Evolutionary conservation across 1,140 invertebrate species (phyloP).

Genomic region (Drosophila azteca): DNA sequence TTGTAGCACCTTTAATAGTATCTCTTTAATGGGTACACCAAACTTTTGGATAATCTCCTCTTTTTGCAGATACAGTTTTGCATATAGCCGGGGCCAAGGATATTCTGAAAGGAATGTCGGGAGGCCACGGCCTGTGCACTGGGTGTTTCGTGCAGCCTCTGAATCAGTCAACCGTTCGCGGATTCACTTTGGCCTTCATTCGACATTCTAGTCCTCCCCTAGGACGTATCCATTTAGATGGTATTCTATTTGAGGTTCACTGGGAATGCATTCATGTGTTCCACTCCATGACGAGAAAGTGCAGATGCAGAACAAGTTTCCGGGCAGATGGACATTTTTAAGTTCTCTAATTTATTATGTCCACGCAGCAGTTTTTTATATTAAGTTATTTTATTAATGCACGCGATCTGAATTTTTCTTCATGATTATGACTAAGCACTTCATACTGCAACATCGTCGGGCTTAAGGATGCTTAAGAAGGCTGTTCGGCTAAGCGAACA

Average conservation of each 20-base stretch:
- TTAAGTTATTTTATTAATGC: no score
- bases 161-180: conserved; percentile 56
- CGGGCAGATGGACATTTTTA: not conserved
- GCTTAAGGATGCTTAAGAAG: no score
- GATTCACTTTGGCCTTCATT: conserved; percentile 44
- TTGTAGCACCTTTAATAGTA: no score
- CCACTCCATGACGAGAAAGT: not conserved
- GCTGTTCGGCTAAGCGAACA: no score
- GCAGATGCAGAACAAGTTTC: conserved; percentile 5
- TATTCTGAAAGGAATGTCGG: conserved; percentile 7
- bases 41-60: no score
- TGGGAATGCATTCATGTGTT: conserved; percentile 52
- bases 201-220: conserved; percentile 28
- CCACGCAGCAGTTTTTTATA: no score
- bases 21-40: not conserved
- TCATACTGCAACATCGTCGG: no score
- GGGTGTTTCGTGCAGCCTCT: conserved; percentile 39
- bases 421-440: no score
- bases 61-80: no score
- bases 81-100: not conserved
- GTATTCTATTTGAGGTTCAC: conserved; percentile 50
- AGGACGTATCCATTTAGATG: conserved; percentile 44
- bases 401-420: no score
- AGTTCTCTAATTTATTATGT: no score
- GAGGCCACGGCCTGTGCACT: not conserved